Conservation (phyloP, 2,797 vertebrate species). For the Pelobates cultripes region DNA sequence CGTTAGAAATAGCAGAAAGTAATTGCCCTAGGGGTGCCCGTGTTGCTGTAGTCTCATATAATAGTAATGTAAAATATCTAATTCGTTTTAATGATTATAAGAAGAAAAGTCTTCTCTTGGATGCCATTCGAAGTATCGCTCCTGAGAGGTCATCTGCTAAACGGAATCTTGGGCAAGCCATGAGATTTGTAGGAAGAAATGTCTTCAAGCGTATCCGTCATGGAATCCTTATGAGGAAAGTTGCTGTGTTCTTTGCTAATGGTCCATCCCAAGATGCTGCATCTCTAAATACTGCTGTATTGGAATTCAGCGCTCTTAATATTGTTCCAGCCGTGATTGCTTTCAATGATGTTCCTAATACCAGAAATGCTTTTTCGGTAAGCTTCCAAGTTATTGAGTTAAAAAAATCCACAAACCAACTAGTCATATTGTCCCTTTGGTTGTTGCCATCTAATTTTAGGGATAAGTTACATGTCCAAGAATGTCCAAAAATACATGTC, state of each 20-base stretch:
- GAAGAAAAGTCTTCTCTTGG: slow-evolving; percentile 67
- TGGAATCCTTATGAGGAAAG: slow-evolving; percentile 78
- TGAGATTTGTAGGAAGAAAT: slow-evolving; percentile 84
- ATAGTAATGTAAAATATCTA: slow-evolving; percentile 70
- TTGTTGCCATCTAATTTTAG: no score
- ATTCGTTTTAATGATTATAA: slow-evolving; percentile 83
- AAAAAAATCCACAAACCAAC: no score
- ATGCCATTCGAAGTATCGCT: slow-evolving; percentile 71
- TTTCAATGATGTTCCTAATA: slow-evolving; percentile 66
- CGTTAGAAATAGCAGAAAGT: slow-evolving; percentile 77
- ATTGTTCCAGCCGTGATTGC: slow-evolving; percentile 76
- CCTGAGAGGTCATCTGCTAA: slow-evolving; percentile 68
- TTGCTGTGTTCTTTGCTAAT: slow-evolving; percentile 78
- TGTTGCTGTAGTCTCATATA: slow-evolving; percentile 81
- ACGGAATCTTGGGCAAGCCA: slow-evolving; percentile 75
- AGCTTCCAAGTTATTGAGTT: slow-evolving; percentile 21
- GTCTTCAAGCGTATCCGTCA: slow-evolving; percentile 81
- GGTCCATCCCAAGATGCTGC: slow-evolving; percentile 63
- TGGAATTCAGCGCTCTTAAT: slow-evolving; percentile 78
- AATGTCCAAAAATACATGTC: no score
- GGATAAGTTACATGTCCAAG: no score
- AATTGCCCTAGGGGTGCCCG: slow-evolving; percentile 83
- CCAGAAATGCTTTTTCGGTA: slow-evolving; percentile 75
- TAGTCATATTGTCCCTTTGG: no score
- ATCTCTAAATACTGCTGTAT: slow-evolving; percentile 71